A percentile compares a stretch with the other conserved stretches of the same genome.
These are phyloP conservation scores for Gambusia holbrooki DNA, from an alignment of 2,113 vertebrate species.

Conservation along the genomic window DNA sequence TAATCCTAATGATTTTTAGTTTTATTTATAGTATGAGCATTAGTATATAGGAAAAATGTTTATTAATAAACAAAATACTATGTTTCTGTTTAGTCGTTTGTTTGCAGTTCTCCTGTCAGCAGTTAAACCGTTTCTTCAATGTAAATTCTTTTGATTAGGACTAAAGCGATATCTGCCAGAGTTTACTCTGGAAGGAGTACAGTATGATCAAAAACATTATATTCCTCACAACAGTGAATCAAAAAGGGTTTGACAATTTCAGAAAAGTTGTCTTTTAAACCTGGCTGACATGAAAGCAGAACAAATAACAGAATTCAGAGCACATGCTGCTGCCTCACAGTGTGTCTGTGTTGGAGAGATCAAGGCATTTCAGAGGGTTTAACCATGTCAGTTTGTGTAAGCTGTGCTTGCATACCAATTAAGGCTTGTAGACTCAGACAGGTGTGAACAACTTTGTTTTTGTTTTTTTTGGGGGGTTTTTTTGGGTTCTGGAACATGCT, in stretches of 20 bases:
- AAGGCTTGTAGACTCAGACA: slow-evolving; percentile 9
- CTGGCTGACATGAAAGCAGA: not conserved
- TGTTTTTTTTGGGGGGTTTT: no score
- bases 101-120: slow-evolving; percentile 24
- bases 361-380: slow-evolving; percentile 15
- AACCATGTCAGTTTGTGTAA: slow-evolving; percentile 11
- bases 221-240: not conserved
- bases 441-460: slow-evolving; percentile 3
- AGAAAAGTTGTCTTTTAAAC: not conserved
- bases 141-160: not conserved
- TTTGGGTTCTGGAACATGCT: not conserved
- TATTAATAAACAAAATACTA: not conserved
- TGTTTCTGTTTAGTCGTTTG: not conserved
- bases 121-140: slow-evolving; percentile 23
- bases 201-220: not conserved
- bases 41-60: no score
- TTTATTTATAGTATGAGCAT: no score
- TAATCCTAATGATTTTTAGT: no score
- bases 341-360: not conserved
- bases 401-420: slow-evolving; percentile 23
- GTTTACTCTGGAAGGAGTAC: slow-evolving; percentile 9
- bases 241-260: not conserved
- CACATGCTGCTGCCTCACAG: not conserved
- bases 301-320: slow-evolving; percentile 5
- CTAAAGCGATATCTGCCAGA: slow-evolving; percentile 12